Evolutionary conservation across 2,797 vertebrate genomes (phyloP).

Genomic region (Gouania willdenowi): DNA sequence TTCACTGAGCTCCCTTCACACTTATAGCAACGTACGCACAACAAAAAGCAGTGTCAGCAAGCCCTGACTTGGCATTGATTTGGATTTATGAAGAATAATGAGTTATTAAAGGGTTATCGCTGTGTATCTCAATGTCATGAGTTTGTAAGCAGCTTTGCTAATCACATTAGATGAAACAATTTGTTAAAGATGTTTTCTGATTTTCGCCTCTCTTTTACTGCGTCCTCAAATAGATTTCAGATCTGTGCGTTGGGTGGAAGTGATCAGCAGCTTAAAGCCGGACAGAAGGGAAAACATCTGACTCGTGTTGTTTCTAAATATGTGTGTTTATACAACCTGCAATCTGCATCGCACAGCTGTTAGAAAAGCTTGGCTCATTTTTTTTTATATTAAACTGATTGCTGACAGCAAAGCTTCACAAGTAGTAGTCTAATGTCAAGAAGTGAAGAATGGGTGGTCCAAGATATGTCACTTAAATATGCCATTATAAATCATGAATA

Average conservation of each 20-base stretch:
- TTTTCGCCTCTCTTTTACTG: constrained; percentile 55
- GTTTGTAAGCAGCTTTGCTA: constrained; percentile 68
- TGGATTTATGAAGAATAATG: constrained; percentile 69
- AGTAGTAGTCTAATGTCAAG: constrained; percentile 61
- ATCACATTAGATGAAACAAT: constrained; percentile 79
- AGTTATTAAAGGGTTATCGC: constrained; percentile 74
- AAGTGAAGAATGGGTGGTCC: constrained; percentile 45
- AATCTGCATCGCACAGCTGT: constrained; percentile 33
- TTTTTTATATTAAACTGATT: constrained; percentile 26
- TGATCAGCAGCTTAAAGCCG: constrained; percentile 53
- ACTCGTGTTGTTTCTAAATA: constrained; percentile 59
- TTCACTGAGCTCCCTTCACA: constrained; percentile 31
- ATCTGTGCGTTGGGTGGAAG: constrained; percentile 56
- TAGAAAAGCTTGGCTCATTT: constrained; percentile 28
- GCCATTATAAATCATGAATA: constrained; percentile 64
- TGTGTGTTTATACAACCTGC: constrained; percentile 31
- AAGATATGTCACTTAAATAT: constrained; percentile 58
- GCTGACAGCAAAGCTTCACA: constrained; percentile 27
- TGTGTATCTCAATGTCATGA: constrained; percentile 72
- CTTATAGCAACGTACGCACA: constrained; percentile 45
- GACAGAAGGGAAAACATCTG: constrained; percentile 39
- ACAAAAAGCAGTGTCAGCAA: constrained; percentile 48
- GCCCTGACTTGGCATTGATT: constrained; percentile 46
- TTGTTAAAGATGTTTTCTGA: constrained; percentile 75
- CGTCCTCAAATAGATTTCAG: constrained; percentile 71